Evolutionary conservation across 2,888 invertebrate genomes (phyloP).

Genomic region (Chironomus tentans): DNA sequence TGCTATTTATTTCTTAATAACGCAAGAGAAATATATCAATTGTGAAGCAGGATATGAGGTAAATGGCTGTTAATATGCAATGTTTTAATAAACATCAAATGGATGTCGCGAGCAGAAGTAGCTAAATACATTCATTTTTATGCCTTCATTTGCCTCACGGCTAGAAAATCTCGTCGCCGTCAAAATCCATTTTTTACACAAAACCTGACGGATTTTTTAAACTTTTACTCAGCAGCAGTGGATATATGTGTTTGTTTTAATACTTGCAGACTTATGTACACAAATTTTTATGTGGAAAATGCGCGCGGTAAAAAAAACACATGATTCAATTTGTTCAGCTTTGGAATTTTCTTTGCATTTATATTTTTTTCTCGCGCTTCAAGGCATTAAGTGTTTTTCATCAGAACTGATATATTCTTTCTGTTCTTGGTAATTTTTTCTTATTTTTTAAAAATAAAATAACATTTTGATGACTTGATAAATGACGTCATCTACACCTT

Average conservation of each 20-base stretch:
- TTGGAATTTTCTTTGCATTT: not conserved
- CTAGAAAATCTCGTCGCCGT: not conserved
- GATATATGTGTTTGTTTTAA: too few relatives aligned
- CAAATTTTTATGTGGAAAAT: not conserved
- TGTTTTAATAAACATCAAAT: too few relatives aligned
- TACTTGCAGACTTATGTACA: too few relatives aligned
- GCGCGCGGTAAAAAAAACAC: not conserved
- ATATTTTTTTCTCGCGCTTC: not conserved
- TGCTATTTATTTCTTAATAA: too few relatives aligned
- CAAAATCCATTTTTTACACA: not conserved
- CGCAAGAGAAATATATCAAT: too few relatives aligned
- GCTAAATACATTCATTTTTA: not conserved
- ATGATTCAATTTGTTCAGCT: slow-evolving; percentile 10
- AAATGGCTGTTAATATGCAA: too few relatives aligned
- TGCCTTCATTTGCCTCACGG: not conserved
- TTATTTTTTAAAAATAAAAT: not conserved
- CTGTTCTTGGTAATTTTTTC: too few relatives aligned
- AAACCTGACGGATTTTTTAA: not conserved
- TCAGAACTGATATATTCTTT: too few relatives aligned
- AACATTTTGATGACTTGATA: not conserved
- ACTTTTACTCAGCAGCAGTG: too few relatives aligned
- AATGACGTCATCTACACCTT: slow-evolving; percentile 4
- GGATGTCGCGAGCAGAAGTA: too few relatives aligned
- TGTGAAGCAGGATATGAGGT: too few relatives aligned
- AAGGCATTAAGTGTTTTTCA: not conserved